Percentiles rank a stretch among this genome's conserved stretches.
Evolutionary conservation across 2,113 vertebrate species (phyloP).

Genomic region (Lasiurus cinereus): DNA sequence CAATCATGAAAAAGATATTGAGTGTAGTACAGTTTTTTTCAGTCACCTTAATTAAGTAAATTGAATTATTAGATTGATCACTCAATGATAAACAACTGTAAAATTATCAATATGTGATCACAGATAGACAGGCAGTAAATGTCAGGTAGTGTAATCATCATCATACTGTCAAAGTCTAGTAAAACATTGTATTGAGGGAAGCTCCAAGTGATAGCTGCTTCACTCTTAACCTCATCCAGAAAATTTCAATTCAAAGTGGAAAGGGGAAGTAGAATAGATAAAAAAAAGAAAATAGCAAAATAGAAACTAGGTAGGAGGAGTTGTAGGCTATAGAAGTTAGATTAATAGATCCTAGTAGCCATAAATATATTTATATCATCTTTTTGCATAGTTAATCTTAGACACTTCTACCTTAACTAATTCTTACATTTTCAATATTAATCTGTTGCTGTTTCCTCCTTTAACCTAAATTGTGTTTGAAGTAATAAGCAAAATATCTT

Average conservation of each 20-base stretch:
- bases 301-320: background rate
- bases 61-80: conserved; percentile 47
- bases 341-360: background rate
- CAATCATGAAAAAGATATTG: conserved; percentile 17
- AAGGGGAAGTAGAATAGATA: background rate
- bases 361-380: background rate
- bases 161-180: background rate
- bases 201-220: background rate
- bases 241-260: conserved; percentile 42
- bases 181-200: background rate
- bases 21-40: background rate
- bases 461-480: conserved; percentile 40
- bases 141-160: background rate
- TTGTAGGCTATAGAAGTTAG: background rate
- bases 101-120: conserved; percentile 14
- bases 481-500: conserved; percentile 69
- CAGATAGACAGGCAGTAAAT: background rate
- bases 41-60: background rate
- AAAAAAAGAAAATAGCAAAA: background rate
- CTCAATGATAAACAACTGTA: conserved; percentile 46
- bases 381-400: background rate
- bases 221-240: background rate
- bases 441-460: conserved; percentile 42
- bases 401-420: background rate
- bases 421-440: conserved; percentile 56